Percentiles rank a stretch among this genome's conserved stretches.
Evolutionary conservation across 2,797 vertebrate genomes (phyloP).

Genomic region (Caiman crocodilus): DNA sequence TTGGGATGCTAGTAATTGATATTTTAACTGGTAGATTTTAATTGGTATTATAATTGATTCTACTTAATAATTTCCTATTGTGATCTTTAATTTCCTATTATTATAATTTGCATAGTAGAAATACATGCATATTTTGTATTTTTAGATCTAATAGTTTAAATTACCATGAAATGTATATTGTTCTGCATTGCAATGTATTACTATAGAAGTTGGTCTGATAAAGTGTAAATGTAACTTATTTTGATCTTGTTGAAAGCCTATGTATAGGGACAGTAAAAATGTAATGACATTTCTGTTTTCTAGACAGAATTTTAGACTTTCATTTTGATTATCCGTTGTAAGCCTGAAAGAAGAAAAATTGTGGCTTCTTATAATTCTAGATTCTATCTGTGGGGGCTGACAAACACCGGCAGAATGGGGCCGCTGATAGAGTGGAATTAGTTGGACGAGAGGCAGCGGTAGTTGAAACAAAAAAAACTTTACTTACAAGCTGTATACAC

Average conservation of each 20-base stretch:
- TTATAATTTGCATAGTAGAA: neutral
- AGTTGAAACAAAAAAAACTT: too few species aligned
- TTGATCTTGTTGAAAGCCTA: neutral
- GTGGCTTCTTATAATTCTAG: neutral
- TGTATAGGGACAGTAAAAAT: neutral
- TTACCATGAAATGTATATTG: too few species aligned
- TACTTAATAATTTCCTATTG: neutral
- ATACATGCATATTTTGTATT: neutral
- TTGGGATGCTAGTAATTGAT: neutral
- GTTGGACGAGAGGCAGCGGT: too few species aligned
- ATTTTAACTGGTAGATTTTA: neutral
- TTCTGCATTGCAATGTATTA: too few species aligned
- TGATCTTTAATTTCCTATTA: neutral
- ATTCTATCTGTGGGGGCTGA: too few species aligned
- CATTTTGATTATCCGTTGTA: neutral
- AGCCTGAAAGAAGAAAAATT: too few species aligned
- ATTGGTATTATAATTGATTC: neutral
- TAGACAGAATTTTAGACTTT: neutral
- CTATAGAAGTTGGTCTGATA: neutral
- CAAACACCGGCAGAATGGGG: too few species aligned
- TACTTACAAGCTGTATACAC: too few species aligned
- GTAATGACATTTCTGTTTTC: neutral
- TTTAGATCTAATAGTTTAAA: too few species aligned
- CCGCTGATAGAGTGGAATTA: too few species aligned
- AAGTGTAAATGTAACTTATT: neutral